Percentiles rank a stretch among this genome's conserved stretches.
These are phyloP conservation scores for Prolemur simus DNA, from an alignment of 2,113 vertebrate genomes.

Conservation along the genomic window DNA sequence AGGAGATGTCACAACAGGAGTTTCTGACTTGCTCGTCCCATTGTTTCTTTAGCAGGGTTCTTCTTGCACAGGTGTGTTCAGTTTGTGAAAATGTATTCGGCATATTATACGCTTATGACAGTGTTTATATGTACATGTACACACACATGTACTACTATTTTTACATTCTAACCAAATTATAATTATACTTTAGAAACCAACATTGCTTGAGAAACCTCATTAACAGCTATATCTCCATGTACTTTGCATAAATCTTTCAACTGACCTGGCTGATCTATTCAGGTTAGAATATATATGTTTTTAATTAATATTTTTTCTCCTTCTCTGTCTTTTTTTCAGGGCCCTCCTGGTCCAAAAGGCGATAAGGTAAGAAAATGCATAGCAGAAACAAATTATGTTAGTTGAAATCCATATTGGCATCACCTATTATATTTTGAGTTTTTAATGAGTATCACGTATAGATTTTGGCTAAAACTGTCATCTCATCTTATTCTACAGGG, in stretches of 20 bases:
- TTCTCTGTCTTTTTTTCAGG: conserved; percentile 84
- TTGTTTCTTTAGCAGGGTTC: background rate
- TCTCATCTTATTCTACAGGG: conserved; percentile 91
- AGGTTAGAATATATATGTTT: background rate
- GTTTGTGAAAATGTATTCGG: background rate
- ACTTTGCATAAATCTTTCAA: background rate
- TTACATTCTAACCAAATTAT: background rate
- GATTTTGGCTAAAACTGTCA: conserved; percentile 82
- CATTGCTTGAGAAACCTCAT: background rate
- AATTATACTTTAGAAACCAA: background rate
- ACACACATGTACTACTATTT: background rate
- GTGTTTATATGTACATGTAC: background rate
- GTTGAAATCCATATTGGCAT: background rate
- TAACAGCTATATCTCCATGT: background rate
- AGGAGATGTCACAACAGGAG: background rate
- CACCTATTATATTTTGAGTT: conserved; percentile 47
- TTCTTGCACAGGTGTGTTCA: background rate
- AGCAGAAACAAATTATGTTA: conserved; percentile 10
- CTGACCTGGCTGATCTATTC: background rate
- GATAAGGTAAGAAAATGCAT: conserved; percentile 93
- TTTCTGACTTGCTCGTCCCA: background rate
- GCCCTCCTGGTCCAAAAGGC: conserved; percentile 94
- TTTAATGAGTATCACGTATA: conserved; percentile 79
- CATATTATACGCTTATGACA: background rate
- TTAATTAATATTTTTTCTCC: background rate